A percentile compares a stretch with the other conserved stretches of the same genome.
Evolutionary conservation across 2,888 invertebrate genomes (phyloP).

Genomic region (Barypeithes pellucidus): DNA sequence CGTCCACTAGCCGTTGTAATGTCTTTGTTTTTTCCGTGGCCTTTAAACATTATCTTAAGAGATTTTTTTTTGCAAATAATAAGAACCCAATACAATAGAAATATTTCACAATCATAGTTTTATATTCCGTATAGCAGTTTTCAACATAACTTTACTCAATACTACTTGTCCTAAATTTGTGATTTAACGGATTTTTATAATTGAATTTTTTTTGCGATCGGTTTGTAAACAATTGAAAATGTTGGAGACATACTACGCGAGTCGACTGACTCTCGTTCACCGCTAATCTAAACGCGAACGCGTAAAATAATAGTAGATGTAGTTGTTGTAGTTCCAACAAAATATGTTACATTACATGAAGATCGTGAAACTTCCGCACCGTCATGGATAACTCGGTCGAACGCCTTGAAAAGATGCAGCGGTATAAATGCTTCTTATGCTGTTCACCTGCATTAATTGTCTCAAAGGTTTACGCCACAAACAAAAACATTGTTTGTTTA

Average conservation of each 20-base stretch:
- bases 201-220: slow-evolving; percentile 40
- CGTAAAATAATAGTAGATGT: no score
- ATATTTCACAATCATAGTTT: slow-evolving; percentile 31
- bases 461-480: neutral
- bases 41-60: no score
- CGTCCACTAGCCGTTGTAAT: no score
- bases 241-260: slow-evolving; percentile 12
- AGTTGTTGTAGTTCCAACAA: no score
- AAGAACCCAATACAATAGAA: neutral
- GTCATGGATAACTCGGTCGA: no score
- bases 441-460: no score
- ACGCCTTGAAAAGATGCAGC: no score
- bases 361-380: no score
- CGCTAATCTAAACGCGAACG: neutral
- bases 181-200: slow-evolving; percentile 47
- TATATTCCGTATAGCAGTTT: slow-evolving; percentile 31
- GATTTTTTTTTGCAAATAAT: no score
- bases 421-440: no score
- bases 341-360: no score
- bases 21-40: no score
- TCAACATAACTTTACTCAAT: slow-evolving; percentile 33
- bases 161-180: slow-evolving; percentile 39
- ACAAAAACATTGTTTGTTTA: neutral
- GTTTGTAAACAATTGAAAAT: slow-evolving; percentile 43
- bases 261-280: neutral